Conservation (phyloP, 1,140 invertebrate genomes). For the Leptopilina clavipes region DNA sequence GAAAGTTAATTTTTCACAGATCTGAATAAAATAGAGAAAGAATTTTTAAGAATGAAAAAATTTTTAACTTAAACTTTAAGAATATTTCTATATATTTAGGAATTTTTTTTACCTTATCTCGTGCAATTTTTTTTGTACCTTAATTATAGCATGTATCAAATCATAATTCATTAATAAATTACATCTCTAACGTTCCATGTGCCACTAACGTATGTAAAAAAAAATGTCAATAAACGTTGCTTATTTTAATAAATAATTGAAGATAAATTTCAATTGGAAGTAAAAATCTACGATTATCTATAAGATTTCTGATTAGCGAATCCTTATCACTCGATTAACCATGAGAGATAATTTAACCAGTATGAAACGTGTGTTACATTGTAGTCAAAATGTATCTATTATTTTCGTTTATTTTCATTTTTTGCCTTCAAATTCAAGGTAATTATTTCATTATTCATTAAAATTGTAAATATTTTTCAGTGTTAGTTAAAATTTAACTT, state of each 20-base stretch:
- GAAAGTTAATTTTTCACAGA: slow-evolving; percentile 13
- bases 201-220: neutral
- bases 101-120: neutral
- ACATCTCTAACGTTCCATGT: neutral
- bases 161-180: neutral
- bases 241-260: slow-evolving; percentile 13
- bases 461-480: too few relatives aligned
- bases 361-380: neutral
- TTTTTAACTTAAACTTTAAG: neutral
- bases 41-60: neutral
- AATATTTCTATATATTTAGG: neutral
- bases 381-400: neutral
- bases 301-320: neutral
- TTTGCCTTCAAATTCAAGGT: neutral
- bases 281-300: neutral
- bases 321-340: slow-evolving; percentile 1
- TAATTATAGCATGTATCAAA: neutral
- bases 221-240: slow-evolving; percentile 6
- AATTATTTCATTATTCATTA: neutral
- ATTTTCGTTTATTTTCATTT: neutral
- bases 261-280: neutral
- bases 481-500: neutral
- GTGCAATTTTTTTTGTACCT: neutral
- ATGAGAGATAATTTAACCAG: neutral
- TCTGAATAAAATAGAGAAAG: too few relatives aligned